Percentiles rank a stretch among this genome's conserved stretches.
These are phyloP conservation scores for Echiichthys vipera DNA, from an alignment of 2,797 vertebrate genomes.

Conservation along the genomic window DNA sequence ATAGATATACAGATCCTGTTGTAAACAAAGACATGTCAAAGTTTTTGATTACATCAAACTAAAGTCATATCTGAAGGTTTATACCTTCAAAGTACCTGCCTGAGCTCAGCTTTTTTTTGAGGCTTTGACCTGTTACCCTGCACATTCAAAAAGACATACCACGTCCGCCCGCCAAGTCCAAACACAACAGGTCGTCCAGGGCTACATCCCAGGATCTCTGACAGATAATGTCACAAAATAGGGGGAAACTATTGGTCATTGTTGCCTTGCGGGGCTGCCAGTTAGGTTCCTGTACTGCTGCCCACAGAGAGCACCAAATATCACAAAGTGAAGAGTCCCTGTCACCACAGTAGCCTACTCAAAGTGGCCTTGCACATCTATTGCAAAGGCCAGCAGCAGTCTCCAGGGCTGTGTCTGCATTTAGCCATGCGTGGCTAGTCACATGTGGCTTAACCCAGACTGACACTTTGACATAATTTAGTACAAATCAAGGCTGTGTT, in stretches of 20 bases:
- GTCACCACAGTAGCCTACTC: conserved; percentile 45
- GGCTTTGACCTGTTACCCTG: not conserved
- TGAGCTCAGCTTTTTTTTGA: conserved; percentile 1
- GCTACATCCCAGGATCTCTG: conserved; percentile 3
- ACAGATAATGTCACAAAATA: conserved; percentile 16
- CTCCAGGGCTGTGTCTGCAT: conserved; percentile 64
- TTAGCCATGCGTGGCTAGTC: conserved; percentile 73
- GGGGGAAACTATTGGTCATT: conserved; percentile 11
- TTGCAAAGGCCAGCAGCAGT: conserved; percentile 51
- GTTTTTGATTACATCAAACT: not conserved
- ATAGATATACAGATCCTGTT: not conserved
- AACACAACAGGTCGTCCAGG: not conserved
- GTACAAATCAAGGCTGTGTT: conserved; percentile 69
- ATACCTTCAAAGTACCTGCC: not conserved
- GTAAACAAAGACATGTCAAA: not conserved
- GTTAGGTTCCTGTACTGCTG: conserved; percentile 26
- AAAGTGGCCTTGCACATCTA: conserved; percentile 44
- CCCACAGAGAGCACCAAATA: conserved; percentile 35
- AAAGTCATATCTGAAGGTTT: conserved; percentile 2
- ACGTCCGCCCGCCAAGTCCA: conserved; percentile 7
- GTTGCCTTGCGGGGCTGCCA: conserved; percentile 30
- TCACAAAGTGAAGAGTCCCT: conserved; percentile 34
- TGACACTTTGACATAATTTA: conserved; percentile 81
- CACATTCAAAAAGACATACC: conserved; percentile 29
- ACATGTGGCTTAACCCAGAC: conserved; percentile 72